Percentiles rank a stretch among this genome's conserved stretches.
These are phyloP conservation scores for Cotesia glomerata DNA, from an alignment of 1,140 invertebrate genomes.

Conservation along the genomic window DNA sequence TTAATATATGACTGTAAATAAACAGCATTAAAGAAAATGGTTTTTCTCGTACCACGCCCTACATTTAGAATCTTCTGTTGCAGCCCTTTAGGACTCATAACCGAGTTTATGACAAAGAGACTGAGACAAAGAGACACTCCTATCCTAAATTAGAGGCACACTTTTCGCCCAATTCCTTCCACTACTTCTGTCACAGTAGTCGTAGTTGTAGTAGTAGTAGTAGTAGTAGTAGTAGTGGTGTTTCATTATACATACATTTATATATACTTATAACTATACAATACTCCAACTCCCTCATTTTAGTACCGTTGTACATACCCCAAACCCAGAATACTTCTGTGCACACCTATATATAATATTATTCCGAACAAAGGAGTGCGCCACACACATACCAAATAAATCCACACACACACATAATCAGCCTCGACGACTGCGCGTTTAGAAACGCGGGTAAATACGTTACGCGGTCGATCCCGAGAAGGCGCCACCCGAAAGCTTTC, in stretches of 20 bases:
- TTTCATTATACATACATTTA: no score
- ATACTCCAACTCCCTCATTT: background rate
- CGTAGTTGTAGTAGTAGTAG: no score
- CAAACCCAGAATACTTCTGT: no score
- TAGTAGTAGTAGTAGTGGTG: no score
- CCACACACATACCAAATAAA: background rate
- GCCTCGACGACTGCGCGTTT: background rate
- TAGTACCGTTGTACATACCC: no score
- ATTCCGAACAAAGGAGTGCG: background rate
- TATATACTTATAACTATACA: no score
- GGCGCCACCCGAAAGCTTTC: slow-evolving; percentile 39
- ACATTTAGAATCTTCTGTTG: background rate
- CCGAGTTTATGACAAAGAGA: slow-evolving; percentile 13
- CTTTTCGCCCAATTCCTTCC: slow-evolving; percentile 23
- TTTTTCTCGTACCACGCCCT: background rate
- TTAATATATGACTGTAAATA: background rate
- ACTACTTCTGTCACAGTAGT: no score
- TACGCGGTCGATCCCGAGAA: slow-evolving; percentile 15
- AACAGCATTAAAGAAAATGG: background rate
- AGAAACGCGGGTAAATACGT: slow-evolving; percentile 21
- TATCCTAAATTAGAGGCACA: slow-evolving; percentile 21
- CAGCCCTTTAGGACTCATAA: background rate
- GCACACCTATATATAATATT: background rate
- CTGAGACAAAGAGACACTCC: slow-evolving; percentile 18
- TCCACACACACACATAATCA: no score